These are phyloP conservation scores for Coreius guichenoti DNA, from an alignment of 2,797 vertebrate genomes.

Conservation along the genomic window DNA sequence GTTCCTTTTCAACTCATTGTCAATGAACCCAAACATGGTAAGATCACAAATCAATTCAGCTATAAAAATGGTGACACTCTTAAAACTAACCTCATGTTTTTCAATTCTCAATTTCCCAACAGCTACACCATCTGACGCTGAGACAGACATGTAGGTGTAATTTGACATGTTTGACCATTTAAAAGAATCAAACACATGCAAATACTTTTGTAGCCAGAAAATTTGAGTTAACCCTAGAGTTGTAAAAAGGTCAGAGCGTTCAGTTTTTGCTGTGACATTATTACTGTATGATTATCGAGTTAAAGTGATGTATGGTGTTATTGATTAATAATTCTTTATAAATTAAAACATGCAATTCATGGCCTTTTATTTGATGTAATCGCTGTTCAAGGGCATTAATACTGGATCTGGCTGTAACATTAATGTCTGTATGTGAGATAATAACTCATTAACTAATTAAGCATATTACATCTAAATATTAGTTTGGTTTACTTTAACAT, in stretches of 20 bases:
- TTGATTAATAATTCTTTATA: too few species aligned
- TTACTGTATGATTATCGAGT: too few species aligned
- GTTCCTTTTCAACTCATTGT: constrained; percentile 40
- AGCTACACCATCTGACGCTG: background rate
- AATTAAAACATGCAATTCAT: too few species aligned
- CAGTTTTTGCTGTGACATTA: too few species aligned
- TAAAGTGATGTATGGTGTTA: too few species aligned
- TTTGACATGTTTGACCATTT: background rate
- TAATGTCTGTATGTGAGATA: background rate
- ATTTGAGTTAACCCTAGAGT: background rate
- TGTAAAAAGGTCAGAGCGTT: background rate
- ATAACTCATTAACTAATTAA: background rate
- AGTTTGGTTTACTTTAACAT: background rate
- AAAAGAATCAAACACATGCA: background rate
- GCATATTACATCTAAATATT: too few species aligned
- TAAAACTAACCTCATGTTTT: constrained; percentile 37
- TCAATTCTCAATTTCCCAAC: too few species aligned
- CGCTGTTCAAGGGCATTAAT: too few species aligned
- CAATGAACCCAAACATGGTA: constrained; percentile 6
- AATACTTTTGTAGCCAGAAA: background rate
- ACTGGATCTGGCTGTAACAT: background rate
- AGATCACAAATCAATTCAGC: background rate
- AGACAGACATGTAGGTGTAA: background rate
- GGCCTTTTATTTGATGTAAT: too few species aligned
- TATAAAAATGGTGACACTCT: background rate